These are phyloP conservation scores for Cathartes aura DNA, from an alignment of 2,113 vertebrate species.

Conservation along the genomic window DNA sequence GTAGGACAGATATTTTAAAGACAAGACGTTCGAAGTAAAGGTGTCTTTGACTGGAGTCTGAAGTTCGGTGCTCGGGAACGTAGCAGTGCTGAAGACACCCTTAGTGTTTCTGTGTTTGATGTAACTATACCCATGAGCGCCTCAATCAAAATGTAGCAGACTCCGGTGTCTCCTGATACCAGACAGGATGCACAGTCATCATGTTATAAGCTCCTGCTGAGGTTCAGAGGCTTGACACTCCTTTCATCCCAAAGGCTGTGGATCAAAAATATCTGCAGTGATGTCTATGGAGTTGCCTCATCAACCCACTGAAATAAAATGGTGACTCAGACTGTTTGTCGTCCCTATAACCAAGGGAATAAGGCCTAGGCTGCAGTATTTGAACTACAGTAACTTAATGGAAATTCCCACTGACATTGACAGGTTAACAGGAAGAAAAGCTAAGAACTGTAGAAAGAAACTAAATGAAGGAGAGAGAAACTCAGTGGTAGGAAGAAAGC, in stretches of 20 bases:
- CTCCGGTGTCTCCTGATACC: background rate
- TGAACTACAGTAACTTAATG: background rate
- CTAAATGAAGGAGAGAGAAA: background rate
- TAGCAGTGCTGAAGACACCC: background rate
- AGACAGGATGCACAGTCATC: background rate
- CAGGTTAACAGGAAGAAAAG: background rate
- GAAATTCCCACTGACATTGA: background rate
- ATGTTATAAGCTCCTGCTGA: background rate
- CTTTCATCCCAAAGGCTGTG: background rate
- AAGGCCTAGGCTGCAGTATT: background rate
- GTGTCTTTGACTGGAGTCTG: background rate
- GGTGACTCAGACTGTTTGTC: background rate
- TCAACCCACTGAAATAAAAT: background rate
- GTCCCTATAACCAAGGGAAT: background rate
- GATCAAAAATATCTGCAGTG: background rate
- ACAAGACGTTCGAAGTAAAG: background rate
- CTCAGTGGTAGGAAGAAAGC: background rate
- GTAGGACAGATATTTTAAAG: background rate
- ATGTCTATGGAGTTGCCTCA: background rate
- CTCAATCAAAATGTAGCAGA: rapidly evolving
- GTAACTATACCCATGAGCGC: background rate
- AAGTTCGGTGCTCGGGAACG: background rate
- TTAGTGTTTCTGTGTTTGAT: background rate
- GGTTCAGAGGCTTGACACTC: background rate
- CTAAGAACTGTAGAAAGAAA: background rate